Conservation (phyloP, 2,113 vertebrate species). For the Eptesicus fuscus region DNA sequence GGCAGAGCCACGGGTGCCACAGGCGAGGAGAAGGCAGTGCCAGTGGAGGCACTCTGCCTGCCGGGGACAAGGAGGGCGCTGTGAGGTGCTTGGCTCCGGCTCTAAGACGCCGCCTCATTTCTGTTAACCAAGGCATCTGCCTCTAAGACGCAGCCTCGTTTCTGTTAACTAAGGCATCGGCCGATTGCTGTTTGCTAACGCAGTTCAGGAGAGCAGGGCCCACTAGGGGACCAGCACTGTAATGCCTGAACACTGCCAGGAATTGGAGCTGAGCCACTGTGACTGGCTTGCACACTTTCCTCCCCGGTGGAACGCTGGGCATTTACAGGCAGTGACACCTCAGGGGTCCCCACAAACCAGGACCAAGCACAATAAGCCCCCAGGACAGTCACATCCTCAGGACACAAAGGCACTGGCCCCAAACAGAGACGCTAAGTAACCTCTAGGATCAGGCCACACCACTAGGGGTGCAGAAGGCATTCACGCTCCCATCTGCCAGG, state of each 20-base stretch:
- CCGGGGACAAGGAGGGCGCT: not conserved
- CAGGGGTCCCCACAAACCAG: not conserved
- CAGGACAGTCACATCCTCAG: not conserved
- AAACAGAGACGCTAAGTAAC: not conserved
- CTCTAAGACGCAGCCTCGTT: not conserved
- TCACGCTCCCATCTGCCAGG: not conserved
- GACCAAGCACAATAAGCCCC: not conserved
- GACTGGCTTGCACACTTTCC: not conserved
- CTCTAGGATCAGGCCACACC: not conserved
- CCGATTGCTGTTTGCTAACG: not conserved
- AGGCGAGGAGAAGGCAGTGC: rapidly evolving
- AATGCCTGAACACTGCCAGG: not conserved
- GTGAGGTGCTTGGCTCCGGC: not conserved
- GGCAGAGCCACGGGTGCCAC: not conserved
- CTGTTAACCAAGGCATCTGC: not conserved
- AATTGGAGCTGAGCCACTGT: not conserved
- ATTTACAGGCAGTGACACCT: not conserved
- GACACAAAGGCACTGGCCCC: not conserved
- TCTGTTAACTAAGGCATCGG: not conserved
- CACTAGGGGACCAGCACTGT: not conserved
- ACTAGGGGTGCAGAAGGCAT: not conserved
- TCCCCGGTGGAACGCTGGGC: not conserved
- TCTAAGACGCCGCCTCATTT: not conserved
- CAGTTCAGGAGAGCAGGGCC: not conserved
- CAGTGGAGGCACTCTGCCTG: not conserved